Evolutionary conservation across 2,113 vertebrate species (phyloP).

Genomic region (Rhea americana): DNA sequence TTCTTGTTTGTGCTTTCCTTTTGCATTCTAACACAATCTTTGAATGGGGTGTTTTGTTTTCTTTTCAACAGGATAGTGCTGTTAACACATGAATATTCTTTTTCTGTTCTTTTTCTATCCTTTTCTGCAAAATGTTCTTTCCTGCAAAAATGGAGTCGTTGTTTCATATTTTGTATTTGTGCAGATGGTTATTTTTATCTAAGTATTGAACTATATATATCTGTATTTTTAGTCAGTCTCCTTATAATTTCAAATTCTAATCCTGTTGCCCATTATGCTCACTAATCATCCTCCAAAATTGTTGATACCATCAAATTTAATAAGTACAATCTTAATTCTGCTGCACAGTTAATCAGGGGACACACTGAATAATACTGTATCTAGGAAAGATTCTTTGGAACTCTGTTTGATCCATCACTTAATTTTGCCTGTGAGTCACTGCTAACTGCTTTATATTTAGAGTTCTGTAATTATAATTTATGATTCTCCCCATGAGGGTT

Average conservation of each 20-base stretch:
- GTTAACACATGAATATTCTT: neutral
- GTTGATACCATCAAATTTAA: neutral
- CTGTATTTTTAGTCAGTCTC: neutral
- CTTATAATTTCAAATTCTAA: neutral
- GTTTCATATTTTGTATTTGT: neutral
- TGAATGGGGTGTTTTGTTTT: neutral
- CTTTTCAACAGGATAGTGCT: neutral
- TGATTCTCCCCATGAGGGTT: neutral
- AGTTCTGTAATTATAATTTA: neutral
- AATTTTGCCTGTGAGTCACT: neutral
- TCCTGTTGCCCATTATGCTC: neutral
- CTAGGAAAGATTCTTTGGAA: neutral
- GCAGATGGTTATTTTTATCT: neutral
- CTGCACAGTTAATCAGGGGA: neutral
- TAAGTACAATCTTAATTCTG: neutral
- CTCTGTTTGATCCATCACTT: neutral
- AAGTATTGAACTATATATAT: neutral
- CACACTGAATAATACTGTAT: neutral
- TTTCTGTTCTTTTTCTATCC: neutral
- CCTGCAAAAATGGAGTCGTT: neutral
- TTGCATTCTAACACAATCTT: neutral
- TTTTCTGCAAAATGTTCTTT: neutral
- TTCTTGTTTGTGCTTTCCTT: neutral
- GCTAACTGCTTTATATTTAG: neutral
- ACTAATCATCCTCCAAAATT: neutral